Base-by-base conservation (phyloP, 2,888 invertebrate genomes). In the Campoplex capitator region DNA sequence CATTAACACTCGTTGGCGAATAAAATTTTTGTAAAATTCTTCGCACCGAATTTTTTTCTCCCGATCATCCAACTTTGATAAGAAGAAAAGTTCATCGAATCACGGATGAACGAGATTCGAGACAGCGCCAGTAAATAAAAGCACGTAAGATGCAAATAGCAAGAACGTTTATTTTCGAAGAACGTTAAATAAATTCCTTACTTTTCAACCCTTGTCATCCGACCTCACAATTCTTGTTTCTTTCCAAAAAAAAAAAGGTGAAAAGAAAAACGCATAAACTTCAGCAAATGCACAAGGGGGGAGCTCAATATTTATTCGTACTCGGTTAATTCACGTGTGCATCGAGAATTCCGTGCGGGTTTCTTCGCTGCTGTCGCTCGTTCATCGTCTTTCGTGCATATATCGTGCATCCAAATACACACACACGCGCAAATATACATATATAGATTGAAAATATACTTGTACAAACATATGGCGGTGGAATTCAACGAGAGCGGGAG, bases 281-380 rank as follows among this genome's bases (percentile, higher is more conserved):
- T 35, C 54, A 45, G 16, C 38, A 82, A 42, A 18, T 68, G 7
- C 58, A 35, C 28, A 45, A 38, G 32, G 67, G 32, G 67, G 11
- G 38, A 58, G 32, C 76, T 80, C 48, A 68, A 68, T 68, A 77
- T 85, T 82, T 73, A 71, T 84, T 68, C 75, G 62, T 75, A 56
- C 67, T 67, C 38, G 13, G 16, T 77, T 85, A 85, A 85, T 81
- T 82, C 77, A 70, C 81, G 70, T 42, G 67, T 56, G 65, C 85
- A 85, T 85, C 81, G 81, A 77, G 65, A 85, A 85, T 85, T 85
- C 85, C 76, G 11, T n/a, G 77, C 85, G 81, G 65, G 84, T 28
- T 62, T 54, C 45, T 54, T 79, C 74, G 74, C 67, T 54, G 11
- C 81, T 76, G 83, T 71, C 76, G 83, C 77, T 83, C 83, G 83